Evolutionary conservation across 2,797 vertebrate genomes (phyloP), one percentile per base, ranked within the genome.

Genomic region (Sebastes glaucus): DNA sequence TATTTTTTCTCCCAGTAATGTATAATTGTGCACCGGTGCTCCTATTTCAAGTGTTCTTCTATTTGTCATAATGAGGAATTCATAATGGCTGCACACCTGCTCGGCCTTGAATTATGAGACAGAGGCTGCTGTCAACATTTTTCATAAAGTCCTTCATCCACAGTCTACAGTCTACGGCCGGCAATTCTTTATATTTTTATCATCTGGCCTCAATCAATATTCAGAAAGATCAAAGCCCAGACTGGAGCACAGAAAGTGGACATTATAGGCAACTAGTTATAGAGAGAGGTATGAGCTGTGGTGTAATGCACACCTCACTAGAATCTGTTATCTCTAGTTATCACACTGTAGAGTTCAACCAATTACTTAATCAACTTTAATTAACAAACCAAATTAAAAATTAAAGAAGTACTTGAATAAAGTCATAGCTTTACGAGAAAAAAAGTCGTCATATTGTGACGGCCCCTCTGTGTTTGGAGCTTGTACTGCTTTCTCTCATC

Each of bases 11-110:
- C 22, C 59, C n/a, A 1, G 18, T 74, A 71, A 83, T 86, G 66
- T 68, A 61, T 84, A 84, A 87, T 79, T 82, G 49, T 83, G 72
- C 70, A 8, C 46, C 57, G 11, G 53, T 76, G 74, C 77, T 87
- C 60, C 72, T 74, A 62, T 81, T 90, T 74, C 78, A 88, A 82
- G 86, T 80, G 72, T 46, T 56, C 74, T 82, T 81, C 72, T 77
- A 88, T 91, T 92, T 75, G 81, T 88, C 87, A 87, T 89, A 81
- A 90, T 91, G 78, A 89, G 52, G 66, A 80, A 85, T 90, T 82
- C 67, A 81, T 87, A 82, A 84, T 83, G 80, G 77, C 82, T 46
- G 28, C 35, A 23, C 87, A 90, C 90, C 91, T 90, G 90, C 77
- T 85, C 28, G n/a, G 66, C 7, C 60, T 87, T 87, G 77, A 93